Conservation (phyloP, 1,140 invertebrate species). For the Chlorops oryzae region DNA sequence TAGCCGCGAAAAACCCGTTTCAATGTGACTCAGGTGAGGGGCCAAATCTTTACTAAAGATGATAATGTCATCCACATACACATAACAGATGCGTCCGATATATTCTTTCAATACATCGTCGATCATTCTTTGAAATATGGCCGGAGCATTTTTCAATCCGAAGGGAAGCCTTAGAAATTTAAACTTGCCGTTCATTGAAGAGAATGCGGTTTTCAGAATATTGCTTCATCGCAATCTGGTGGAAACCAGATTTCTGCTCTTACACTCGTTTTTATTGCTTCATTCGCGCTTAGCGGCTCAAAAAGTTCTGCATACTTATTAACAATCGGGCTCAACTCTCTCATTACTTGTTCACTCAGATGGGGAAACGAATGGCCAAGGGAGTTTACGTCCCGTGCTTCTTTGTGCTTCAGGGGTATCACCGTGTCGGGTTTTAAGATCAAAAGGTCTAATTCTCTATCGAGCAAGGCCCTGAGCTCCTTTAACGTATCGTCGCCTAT, state of each 20-base stretch:
- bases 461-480: too few relatives aligned
- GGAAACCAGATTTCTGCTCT: constrained; percentile 44
- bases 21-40: constrained; percentile 2
- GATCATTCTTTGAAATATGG: constrained; percentile 48
- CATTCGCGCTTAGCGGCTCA: background rate
- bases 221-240: constrained; percentile 44
- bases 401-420: too few relatives aligned
- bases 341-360: too few relatives aligned
- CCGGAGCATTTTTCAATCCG: constrained; percentile 41
- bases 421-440: too few relatives aligned
- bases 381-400: too few relatives aligned
- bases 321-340: too few relatives aligned
- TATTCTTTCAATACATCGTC: constrained; percentile 36
- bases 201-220: constrained; percentile 42
- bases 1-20: background rate
- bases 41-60: constrained; percentile 8
- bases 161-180: constrained; percentile 42
- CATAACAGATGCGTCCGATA: constrained; percentile 24
- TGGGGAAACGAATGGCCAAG: too few relatives aligned
- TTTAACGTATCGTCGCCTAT: too few relatives aligned
- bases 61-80: constrained; percentile 35
- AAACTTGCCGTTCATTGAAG: constrained; percentile 41
- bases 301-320: constrained; percentile 1
- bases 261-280: background rate
- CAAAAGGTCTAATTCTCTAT: too few relatives aligned